Evolutionary conservation across 2,113 vertebrate species (phyloP).

Genomic region (Catharus bicknelli): DNA sequence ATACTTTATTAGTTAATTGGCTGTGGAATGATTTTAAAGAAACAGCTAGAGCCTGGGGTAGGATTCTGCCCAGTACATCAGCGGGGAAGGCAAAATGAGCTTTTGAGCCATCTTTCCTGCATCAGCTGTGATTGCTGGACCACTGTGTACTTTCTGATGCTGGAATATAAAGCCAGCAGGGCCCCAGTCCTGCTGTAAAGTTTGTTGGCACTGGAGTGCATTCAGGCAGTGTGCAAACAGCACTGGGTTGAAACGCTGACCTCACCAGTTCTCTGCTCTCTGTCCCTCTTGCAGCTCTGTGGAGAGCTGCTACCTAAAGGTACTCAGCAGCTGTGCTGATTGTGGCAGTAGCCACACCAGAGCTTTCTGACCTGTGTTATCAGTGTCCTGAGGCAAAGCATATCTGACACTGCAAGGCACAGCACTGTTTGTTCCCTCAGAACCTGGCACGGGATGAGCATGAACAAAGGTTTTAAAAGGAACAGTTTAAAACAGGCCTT

Average conservation of each 20-base stretch:
- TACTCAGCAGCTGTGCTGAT: fast-evolving
- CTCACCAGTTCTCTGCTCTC: neutral
- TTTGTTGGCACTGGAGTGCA: fast-evolving
- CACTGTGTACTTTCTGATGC: neutral
- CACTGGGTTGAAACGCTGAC: fast-evolving
- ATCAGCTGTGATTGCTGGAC: neutral
- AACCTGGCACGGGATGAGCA: neutral
- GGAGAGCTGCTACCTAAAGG: neutral
- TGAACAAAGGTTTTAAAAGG: neutral
- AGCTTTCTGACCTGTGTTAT: neutral
- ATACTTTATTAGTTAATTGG: neutral
- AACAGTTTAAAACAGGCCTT: neutral
- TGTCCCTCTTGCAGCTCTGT: neutral
- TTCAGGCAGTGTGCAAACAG: fast-evolving
- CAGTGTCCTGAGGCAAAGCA: neutral
- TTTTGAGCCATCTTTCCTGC: neutral
- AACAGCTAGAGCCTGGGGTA: neutral
- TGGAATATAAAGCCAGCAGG: neutral
- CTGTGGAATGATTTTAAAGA: neutral
- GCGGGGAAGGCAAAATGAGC: neutral
- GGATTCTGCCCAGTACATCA: neutral
- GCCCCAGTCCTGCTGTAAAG: fast-evolving
- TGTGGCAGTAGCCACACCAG: fast-evolving
- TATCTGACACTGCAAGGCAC: neutral
- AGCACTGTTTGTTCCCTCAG: neutral